Conservation (phyloP, 2,797 vertebrate species). For the Tokudaia tokunoshimensis region DNA sequence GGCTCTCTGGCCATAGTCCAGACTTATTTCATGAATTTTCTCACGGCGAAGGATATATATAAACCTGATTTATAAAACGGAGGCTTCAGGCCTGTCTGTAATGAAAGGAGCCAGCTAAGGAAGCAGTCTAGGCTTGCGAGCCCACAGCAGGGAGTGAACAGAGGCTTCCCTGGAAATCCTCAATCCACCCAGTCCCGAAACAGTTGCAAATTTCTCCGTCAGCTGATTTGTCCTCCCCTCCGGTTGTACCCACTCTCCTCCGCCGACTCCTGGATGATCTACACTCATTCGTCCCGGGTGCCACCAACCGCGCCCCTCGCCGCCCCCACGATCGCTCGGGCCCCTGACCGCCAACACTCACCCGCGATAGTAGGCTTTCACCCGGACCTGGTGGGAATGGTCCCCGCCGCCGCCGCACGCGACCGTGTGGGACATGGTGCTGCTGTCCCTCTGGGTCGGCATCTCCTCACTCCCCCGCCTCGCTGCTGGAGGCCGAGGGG, state of each 20-base stretch:
- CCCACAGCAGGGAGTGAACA: neutral
- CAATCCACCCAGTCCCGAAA: neutral
- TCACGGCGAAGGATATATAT: neutral
- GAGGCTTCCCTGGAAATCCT: neutral
- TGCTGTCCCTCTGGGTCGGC: conserved; percentile 98
- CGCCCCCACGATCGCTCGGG: neutral
- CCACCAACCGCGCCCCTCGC: neutral
- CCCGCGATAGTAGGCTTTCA: conserved; percentile 99
- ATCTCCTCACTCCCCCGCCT: conserved; percentile 87
- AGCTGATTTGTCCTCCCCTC: neutral
- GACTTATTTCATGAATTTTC: conserved; percentile 2
- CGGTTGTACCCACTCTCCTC: neutral
- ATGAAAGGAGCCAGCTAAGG: neutral
- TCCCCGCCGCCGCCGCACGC: conserved; percentile 93
- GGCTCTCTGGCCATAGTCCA: neutral
- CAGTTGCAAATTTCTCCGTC: neutral
- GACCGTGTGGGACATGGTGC: conserved; percentile 93
- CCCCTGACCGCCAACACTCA: conserved; percentile 87
- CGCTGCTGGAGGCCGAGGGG: conserved; percentile 18
- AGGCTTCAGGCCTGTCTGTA: conserved; percentile 58
- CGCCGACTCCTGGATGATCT: neutral
- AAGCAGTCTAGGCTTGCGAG: neutral
- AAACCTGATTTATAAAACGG: neutral
- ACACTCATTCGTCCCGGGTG: neutral
- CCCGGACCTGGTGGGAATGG: conserved; percentile 97